Percentiles rank a stretch among this genome's conserved stretches.
These are phyloP conservation scores for Triplophysa siluroides DNA, from an alignment of 2,113 vertebrate genomes.

Conservation along the genomic window DNA sequence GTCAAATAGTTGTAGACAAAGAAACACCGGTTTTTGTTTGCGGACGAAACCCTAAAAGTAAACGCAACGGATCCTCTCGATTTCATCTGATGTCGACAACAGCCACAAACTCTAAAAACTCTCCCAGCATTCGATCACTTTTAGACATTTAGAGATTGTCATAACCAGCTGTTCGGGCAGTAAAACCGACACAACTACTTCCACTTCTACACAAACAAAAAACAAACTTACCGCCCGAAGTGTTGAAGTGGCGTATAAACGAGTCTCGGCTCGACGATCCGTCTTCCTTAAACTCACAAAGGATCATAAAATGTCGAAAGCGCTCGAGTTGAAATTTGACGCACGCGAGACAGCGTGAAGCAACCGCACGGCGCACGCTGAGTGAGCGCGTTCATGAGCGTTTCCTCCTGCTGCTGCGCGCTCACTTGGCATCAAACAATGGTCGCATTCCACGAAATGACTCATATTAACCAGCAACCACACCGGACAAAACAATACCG, in stretches of 20 bases:
- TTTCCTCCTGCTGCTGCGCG: background rate
- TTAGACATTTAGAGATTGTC: background rate
- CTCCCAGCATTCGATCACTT: background rate
- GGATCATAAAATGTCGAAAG: background rate
- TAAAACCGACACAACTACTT: background rate
- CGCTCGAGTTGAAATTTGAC: background rate
- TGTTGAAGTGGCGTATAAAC: background rate
- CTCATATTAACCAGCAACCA: constrained; percentile 8
- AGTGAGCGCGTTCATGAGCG: background rate
- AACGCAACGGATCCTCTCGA: background rate
- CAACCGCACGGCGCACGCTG: background rate
- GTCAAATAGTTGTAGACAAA: background rate
- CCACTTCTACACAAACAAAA: background rate
- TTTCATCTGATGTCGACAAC: background rate
- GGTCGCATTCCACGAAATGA: constrained; percentile 17
- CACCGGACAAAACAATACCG: background rate
- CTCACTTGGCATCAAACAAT: constrained; percentile 16
- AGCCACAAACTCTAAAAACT: background rate
- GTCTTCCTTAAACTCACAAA: background rate
- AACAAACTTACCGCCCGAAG: constrained; percentile 32
- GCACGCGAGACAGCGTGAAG: background rate
- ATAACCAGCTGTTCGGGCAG: background rate
- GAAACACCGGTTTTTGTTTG: background rate
- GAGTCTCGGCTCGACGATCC: background rate
- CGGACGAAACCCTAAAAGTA: background rate